Evolutionary conservation across 2,113 vertebrate genomes (phyloP), one percentile per base, ranked within the genome.

Genomic region (Ammodytes marinus): DNA sequence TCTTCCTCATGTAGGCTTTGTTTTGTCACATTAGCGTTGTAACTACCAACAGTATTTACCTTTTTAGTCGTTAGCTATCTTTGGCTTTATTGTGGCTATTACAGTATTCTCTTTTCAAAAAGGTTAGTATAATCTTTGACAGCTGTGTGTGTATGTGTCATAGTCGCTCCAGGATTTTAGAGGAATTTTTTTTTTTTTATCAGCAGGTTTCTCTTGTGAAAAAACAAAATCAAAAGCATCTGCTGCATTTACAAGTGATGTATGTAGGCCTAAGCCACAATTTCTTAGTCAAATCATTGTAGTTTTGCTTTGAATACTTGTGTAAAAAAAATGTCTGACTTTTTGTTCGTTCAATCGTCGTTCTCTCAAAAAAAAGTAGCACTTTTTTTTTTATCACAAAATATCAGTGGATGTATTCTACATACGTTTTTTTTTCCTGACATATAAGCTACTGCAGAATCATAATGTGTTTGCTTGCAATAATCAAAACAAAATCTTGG

Each of bases 41-140:
- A 75, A 79, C 78, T 65, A 71, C 86, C 69, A 68, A 72, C 71
- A 88, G 81, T 91, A 88, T 90, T 89, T 89, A 86, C 52, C 85
- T 77, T 82, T 65, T 58, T 88, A 89, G 81, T 27, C 27, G 27
- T 67, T 86, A 84, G 79, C 65, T 73, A 52, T 67, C 65, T 88
- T 84, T 78, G 82, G 79, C 83, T 86, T 86, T 73, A 49, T 85
- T 83, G 86, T 90, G 83, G 80, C 83, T 80, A 37, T 83, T 64
- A 15, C 73, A 77, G 69, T 79, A 60, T 74, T 89, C 83, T 74
- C 47, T 65, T 76, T 82, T 4, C 14, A 5, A 60, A 74, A 73
- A 40, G 61, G 59, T 75, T 47, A 27, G 2, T 27, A 64, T 58
- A 80, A 70, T 77, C 53, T 79, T 72, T 11, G 53, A 67, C 77